These are phyloP conservation scores for Apodemus agrarius DNA, from an alignment of 2,797 vertebrate species.

Conservation along the genomic window DNA sequence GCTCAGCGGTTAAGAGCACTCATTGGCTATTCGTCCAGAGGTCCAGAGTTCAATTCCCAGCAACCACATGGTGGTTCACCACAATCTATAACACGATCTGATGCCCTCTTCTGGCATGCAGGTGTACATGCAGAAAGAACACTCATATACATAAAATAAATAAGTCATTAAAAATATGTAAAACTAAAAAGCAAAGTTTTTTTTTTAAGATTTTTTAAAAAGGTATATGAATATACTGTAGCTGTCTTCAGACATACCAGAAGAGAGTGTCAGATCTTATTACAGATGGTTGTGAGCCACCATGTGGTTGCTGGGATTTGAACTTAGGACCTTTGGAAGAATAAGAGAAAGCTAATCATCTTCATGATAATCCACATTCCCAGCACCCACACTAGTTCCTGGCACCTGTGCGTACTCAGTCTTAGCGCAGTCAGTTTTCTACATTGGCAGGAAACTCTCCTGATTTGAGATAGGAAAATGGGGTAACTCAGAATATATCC, in stretches of 20 bases:
- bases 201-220: too few species aligned
- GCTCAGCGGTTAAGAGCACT: background rate
- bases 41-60: background rate
- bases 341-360: conserved; percentile 7
- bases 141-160: background rate
- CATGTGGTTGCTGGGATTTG: too few species aligned
- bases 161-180: background rate
- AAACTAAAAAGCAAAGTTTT: too few species aligned
- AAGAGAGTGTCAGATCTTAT: too few species aligned
- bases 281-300: too few species aligned
- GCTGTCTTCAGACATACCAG: too few species aligned
- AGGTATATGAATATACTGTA: too few species aligned
- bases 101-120: background rate
- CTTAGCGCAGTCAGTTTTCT: background rate
- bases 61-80: background rate
- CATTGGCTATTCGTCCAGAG: background rate
- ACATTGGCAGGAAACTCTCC: background rate
- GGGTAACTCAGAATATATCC: background rate
- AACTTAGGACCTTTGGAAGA: too few species aligned
- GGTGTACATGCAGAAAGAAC: background rate
- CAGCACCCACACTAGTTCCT: background rate
- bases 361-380: background rate
- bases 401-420: background rate
- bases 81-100: background rate
- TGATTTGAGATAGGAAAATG: background rate